Evolutionary conservation across 2,113 vertebrate species (phyloP).

Genomic region (Catharus fuscescens): DNA sequence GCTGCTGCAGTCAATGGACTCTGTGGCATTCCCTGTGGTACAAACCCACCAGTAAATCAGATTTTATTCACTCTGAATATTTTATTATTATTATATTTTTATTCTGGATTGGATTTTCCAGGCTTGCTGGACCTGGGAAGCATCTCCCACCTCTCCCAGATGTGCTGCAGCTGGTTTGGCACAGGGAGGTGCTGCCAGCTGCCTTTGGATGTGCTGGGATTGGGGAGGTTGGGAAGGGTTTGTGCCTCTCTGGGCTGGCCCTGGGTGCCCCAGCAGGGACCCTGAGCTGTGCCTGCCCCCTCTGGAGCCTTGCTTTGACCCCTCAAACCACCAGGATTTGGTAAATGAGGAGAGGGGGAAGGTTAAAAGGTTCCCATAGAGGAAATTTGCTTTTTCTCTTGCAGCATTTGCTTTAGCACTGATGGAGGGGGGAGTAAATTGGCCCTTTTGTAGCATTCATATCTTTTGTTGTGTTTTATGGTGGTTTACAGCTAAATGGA

Average conservation of each 20-base stretch:
- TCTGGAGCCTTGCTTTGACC: neutral
- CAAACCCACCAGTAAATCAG: neutral
- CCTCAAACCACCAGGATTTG: neutral
- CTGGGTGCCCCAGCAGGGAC: neutral
- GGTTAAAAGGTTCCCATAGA: neutral
- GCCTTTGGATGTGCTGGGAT: neutral
- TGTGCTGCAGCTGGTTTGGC: neutral
- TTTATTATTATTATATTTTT: too few relatives aligned
- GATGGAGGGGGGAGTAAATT: neutral
- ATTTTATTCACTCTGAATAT: neutral
- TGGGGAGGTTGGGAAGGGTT: neutral
- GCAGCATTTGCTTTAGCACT: neutral
- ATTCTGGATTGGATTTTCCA: neutral
- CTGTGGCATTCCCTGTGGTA: rapidly evolving
- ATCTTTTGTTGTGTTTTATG: constrained; percentile 53
- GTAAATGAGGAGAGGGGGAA: neutral
- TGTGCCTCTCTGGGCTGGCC: rapidly evolving
- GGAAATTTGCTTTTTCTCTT: neutral
- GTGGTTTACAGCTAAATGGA: constrained; percentile 59
- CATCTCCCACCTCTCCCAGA: rapidly evolving
- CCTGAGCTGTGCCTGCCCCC: neutral
- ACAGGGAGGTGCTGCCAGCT: neutral
- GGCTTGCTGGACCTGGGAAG: neutral
- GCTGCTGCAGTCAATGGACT: rapidly evolving
- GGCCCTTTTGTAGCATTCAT: neutral